These are phyloP conservation scores for Clanis bilineata DNA, from an alignment of 2,888 invertebrate species.

Conservation along the genomic window DNA sequence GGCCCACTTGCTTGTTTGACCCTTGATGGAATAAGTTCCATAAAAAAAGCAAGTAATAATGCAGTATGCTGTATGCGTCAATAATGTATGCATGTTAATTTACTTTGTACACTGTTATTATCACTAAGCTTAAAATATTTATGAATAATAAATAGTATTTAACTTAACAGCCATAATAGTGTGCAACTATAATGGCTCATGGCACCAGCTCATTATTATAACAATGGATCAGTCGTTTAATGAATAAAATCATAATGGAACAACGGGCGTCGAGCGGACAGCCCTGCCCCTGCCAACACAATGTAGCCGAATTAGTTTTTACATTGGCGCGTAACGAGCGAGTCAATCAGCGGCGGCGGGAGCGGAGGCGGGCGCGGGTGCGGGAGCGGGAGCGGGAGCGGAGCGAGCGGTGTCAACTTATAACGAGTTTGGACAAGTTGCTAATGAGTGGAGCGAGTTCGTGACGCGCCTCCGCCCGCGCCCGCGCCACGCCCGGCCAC, in stretches of 20 bases:
- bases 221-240: not conserved
- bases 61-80: too few relatives aligned
- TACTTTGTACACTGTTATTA: too few relatives aligned
- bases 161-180: not conserved
- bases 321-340: conserved; percentile 41
- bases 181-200: not conserved
- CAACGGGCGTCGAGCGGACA: conserved; percentile 19
- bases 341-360: conserved; percentile 43
- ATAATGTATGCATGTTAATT: too few relatives aligned
- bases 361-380: conserved; percentile 21
- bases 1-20: too few relatives aligned
- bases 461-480: conserved; percentile 14
- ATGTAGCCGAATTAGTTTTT: conserved; percentile 48
- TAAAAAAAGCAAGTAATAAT: too few relatives aligned
- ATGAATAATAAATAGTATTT: not conserved
- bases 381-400: conserved; percentile 17
- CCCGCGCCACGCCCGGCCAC: too few relatives aligned
- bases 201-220: conserved; percentile 6
- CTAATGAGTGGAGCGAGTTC: conserved; percentile 60
- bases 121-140: too few relatives aligned
- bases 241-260: conserved; percentile 1
- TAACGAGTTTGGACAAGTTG: conserved; percentile 77
- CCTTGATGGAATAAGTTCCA: too few relatives aligned
- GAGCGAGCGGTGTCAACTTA: conserved; percentile 50
- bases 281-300: conserved; percentile 25